phyloP scores from a whole-genome alignment of 2,113 vertebrate genomes.

The Ophthalmolycus amberensis region DNA sequence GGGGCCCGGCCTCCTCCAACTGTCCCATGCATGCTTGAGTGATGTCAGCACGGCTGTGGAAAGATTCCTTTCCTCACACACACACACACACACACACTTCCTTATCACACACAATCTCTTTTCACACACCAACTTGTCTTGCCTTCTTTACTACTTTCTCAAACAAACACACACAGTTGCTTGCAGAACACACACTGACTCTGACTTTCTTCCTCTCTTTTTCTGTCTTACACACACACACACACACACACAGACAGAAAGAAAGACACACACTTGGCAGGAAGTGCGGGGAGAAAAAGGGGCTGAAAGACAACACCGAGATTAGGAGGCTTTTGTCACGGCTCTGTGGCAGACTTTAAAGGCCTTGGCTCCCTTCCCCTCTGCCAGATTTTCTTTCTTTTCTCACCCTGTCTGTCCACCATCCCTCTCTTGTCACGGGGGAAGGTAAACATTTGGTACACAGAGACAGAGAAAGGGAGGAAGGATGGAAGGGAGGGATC shows the following conservation, averaged over 20 bases:
- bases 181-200: slow-evolving; percentile 37
- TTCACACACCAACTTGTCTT: slow-evolving; percentile 16
- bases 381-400: slow-evolving; percentile 85
- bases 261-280: slow-evolving; percentile 73
- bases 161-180: slow-evolving; percentile 30
- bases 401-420: slow-evolving; percentile 74
- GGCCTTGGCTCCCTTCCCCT: slow-evolving; percentile 86
- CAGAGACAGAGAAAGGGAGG: slow-evolving; percentile 49
- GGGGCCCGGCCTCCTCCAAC: slow-evolving; percentile 56
- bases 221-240: slow-evolving; percentile 11
- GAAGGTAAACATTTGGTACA: slow-evolving; percentile 76
- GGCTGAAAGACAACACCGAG: slow-evolving; percentile 87
- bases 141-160: slow-evolving; percentile 31
- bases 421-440: slow-evolving; percentile 75
- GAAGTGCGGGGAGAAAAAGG: slow-evolving; percentile 80
- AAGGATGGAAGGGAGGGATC: slow-evolving; percentile 49
- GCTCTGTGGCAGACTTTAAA: slow-evolving; percentile 87
- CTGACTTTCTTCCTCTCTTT: slow-evolving; percentile 44
- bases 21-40: slow-evolving; percentile 76
- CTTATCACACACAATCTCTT: slow-evolving; percentile 43
- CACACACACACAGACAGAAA: slow-evolving; percentile 36
- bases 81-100: slow-evolving; percentile 28
- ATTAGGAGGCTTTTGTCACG: slow-evolving; percentile 91
- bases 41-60: slow-evolving; percentile 79
- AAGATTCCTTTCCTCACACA: slow-evolving; percentile 77